These are phyloP conservation scores for Podilymbus podiceps DNA, from an alignment of 2,113 vertebrate genomes.

Conservation along the genomic window DNA sequence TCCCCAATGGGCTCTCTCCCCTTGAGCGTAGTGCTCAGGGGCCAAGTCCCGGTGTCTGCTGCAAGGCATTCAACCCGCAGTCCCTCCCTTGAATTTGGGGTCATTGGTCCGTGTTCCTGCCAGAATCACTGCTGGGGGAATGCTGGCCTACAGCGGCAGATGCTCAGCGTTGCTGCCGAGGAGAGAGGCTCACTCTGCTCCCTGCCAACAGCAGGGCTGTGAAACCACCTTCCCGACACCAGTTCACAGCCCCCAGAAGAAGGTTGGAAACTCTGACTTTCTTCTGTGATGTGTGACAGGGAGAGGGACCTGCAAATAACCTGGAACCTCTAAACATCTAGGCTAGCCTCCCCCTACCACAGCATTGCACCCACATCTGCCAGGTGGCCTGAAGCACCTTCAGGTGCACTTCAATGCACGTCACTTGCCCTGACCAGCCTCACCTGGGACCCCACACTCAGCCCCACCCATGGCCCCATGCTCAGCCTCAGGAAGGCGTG, in stretches of 20 bases:
- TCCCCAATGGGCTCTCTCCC: neutral
- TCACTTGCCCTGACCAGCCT: neutral
- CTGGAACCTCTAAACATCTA: neutral
- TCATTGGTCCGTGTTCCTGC: neutral
- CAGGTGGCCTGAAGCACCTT: neutral
- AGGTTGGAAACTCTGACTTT: neutral
- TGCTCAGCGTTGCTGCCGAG: accelerated
- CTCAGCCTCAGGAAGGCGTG: accelerated
- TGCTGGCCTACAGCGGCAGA: accelerated
- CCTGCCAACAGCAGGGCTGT: neutral
- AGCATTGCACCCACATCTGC: neutral
- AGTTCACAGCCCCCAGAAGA: neutral
- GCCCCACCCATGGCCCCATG: neutral
- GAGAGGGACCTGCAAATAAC: neutral
- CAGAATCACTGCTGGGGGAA: neutral
- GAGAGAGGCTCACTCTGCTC: neutral
- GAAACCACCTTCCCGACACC: neutral
- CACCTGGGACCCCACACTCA: neutral
- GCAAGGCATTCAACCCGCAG: neutral
- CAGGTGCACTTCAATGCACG: neutral
- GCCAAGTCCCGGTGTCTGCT: neutral
- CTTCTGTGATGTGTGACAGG: neutral
- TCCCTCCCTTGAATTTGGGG: neutral
- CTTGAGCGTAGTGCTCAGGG: accelerated
- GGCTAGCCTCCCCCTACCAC: neutral